These are phyloP conservation scores for Trochalopteron elliotii DNA, from an alignment of 2,113 vertebrate species.

Conservation along the genomic window DNA sequence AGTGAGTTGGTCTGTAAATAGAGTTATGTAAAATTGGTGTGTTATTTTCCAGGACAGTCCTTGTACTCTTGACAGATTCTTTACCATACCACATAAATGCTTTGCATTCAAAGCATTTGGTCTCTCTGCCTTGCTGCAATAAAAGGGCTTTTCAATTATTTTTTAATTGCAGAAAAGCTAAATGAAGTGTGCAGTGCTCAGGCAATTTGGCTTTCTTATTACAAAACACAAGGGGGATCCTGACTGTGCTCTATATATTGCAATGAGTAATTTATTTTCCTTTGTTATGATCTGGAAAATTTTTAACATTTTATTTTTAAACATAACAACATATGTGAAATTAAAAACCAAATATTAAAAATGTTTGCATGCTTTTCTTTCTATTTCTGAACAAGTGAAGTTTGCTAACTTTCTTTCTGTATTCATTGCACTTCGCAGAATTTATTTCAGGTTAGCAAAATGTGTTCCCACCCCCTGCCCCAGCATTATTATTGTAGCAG, in stretches of 20 bases:
- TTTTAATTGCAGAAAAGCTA: constrained; percentile 50
- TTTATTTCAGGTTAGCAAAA: background rate
- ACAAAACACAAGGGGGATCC: constrained; percentile 3
- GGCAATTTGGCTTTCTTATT: constrained; percentile 43
- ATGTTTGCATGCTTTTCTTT: background rate
- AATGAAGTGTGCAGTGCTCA: constrained; percentile 27
- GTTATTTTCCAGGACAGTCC: background rate
- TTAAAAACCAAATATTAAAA: background rate
- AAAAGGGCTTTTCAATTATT: constrained; percentile 46
- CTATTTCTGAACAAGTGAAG: background rate
- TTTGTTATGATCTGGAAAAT: background rate
- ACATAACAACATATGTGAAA: background rate
- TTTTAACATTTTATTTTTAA: background rate
- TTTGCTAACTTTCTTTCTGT: background rate
- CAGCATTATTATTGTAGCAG: background rate
- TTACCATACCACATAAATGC: background rate
- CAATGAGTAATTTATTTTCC: background rate
- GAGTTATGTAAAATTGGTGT: background rate
- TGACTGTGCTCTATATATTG: background rate
- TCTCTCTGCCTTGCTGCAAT: background rate
- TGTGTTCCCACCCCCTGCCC: fast-evolving
- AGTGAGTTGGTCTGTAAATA: background rate
- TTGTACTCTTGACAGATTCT: background rate
- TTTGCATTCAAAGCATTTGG: background rate
- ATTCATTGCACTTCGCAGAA: background rate